Base-by-base conservation (phyloP, 2,113 vertebrate species). In the Orcinus orca region DNA sequence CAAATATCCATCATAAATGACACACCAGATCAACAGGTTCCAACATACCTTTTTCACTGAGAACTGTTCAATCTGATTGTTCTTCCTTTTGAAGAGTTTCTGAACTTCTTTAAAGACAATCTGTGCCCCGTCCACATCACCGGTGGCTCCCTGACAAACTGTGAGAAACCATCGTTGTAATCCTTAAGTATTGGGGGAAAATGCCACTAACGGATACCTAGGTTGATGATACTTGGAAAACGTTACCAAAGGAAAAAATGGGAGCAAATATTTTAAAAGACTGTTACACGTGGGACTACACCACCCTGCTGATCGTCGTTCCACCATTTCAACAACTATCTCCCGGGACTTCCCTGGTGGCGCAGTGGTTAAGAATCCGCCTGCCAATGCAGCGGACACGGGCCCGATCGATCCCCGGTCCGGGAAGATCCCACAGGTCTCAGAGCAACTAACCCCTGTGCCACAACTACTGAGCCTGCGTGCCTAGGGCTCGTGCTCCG, bases 11-110 rank as follows among this genome's bases (percentile, higher is more conserved):
- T 17, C 15, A 15, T 3, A 67, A 55, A 41, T 1, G 12, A 41
- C 1, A 38, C 11, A 29, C 21, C 31, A 58, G 65, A 53, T 17
- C 4, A 29, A 11, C 3, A 25, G 31, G 33, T 21, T 81, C 31
- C 80, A 31, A 85, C 99, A 71, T 98, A 99, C 99, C 99, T 99
- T 99, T 98, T 99, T 99, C 84, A 99, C 99, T 13, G 99, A 99
- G 98, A 99, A 99, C 96, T 99, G 99, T 93, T 99, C 99, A 36
- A 99, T 99, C 98, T 99, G 99, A 97, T 99, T 99, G 98, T 99
- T 99, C 98, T 99, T 99, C 92, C 99, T 99, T 98, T 99, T 99
- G 98, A 99, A 99, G 93, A 99, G 99, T 97, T 99, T 99, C 98
- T 99, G 99, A 70, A 99, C 99, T 55, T 99, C 99, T 98, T 99